Percentiles rank a stretch among this genome's conserved stretches.
phyloP scores from a whole-genome alignment of 2,888 invertebrate species.

The Sminthurinus aureus region DNA sequence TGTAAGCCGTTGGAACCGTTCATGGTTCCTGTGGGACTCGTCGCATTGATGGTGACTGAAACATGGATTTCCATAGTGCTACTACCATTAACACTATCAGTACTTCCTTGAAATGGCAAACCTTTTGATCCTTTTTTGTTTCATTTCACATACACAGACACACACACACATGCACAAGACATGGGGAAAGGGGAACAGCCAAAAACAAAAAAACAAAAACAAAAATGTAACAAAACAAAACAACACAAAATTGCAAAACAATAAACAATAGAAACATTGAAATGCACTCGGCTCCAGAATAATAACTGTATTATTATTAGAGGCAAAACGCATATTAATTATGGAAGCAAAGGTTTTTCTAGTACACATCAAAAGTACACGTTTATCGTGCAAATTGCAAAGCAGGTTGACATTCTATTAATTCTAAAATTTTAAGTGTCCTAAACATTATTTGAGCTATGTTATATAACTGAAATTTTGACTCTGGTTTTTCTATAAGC shows the following conservation, averaged over 20 bases:
- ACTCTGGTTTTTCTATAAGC: too few relatives aligned
- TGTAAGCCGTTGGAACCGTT: conserved; percentile 24
- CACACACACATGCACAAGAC: too few relatives aligned
- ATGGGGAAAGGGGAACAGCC: not conserved
- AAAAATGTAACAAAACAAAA: conserved; percentile 21
- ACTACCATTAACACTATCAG: conserved; percentile 65
- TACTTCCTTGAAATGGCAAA: conserved; percentile 55
- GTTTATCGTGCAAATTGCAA: too few relatives aligned
- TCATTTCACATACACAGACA: not conserved
- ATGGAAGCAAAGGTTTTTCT: too few relatives aligned
- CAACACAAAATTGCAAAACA: conserved; percentile 9
- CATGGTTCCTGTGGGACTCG: conserved; percentile 42
- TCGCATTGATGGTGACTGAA: conserved; percentile 78
- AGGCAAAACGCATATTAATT: not conserved
- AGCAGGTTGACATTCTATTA: too few relatives aligned
- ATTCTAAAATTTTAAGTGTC: too few relatives aligned
- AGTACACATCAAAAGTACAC: too few relatives aligned
- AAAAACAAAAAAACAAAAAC: conserved; percentile 21
- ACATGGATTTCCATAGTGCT: conserved; percentile 89
- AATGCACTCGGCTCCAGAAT: not conserved
- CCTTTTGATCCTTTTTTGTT: conserved; percentile 46
- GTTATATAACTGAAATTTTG: too few relatives aligned
- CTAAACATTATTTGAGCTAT: too few relatives aligned
- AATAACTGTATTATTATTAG: not conserved
- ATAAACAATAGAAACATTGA: conserved; percentile 15